Evolutionary conservation across 2,888 invertebrate species (phyloP), one percentile per base, ranked within the genome.

Genomic region (Leucoptera coffeella): DNA sequence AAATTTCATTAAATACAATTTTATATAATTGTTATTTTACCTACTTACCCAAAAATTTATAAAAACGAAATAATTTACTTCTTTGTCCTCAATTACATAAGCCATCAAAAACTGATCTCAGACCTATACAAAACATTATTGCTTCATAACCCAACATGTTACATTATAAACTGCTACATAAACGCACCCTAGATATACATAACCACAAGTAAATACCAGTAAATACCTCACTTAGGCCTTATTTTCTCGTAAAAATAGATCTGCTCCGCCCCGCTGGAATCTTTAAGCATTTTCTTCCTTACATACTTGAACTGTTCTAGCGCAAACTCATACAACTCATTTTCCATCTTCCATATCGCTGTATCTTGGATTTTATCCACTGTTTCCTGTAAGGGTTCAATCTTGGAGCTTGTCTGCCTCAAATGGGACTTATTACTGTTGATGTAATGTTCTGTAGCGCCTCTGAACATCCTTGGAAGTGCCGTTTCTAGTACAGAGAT

Each of bases 171-270:
- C n/a, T n/a, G n/a, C n/a, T n/a, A 14, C 4, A 8, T 15, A 14
- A 7, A 22, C 8, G 5, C 7, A 11, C 13, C 14, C 6, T 10
- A 25, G 9, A 13, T 25, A 17, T 19, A 15, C 17, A 19, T n/a
- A n/a, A n/a, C n/a, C n/a, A n/a, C n/a, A n/a, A n/a, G n/a, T n/a
- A 26, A 13, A 22, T 28, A 28, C 28, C 13, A 25, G 42, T 26
- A 22, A 2, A 21, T 10, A 4, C 22, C 12, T 77, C 72, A 85
- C 73, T 92, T 91, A 39, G 95, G 95, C 61, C 94, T 76, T 45
- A 95, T 86, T 64, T 95, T 95, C 56, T 95, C 95, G 50, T 92
- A 95, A 71, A 88, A 85, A 52, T 85, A 93, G 45, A 80, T 85
- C 49, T 92, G 91, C 28, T 77, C 65, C 14, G 77, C 76, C 42